These are phyloP conservation scores for Cheilosia pagana DNA, from an alignment of 2,888 invertebrate genomes.

Conservation along the genomic window DNA sequence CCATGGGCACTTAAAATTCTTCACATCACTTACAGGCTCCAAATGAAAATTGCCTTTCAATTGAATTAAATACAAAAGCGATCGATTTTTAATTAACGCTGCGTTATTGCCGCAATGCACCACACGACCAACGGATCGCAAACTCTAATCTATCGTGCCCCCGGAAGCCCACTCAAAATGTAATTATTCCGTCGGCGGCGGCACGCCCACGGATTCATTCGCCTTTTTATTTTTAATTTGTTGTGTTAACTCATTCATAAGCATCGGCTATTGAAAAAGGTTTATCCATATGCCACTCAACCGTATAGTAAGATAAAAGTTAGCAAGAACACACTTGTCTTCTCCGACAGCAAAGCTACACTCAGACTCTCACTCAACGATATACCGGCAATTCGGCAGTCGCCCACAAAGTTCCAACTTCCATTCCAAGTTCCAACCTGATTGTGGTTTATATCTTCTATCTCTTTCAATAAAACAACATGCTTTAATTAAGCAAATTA, in stretches of 20 bases:
- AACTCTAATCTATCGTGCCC: conserved; percentile 45
- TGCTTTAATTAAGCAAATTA: conserved; percentile 25
- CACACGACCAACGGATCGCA: conserved; percentile 38
- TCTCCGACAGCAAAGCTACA: neutral
- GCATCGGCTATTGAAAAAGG: conserved; percentile 14
- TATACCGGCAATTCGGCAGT: too few species aligned
- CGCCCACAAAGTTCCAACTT: neutral
- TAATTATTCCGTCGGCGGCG: conserved; percentile 51
- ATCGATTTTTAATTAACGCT: conserved; percentile 70
- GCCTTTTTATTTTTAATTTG: neutral
- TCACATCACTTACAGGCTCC: conserved; percentile 14
- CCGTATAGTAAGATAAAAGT: neutral
- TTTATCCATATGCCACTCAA: conserved; percentile 20
- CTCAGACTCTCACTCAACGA: neutral
- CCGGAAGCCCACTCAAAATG: conserved; percentile 49
- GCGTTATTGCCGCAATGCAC: conserved; percentile 24
- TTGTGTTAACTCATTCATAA: conserved; percentile 3
- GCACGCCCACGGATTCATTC: conserved; percentile 31
- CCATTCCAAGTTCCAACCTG: neutral
- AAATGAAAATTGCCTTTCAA: conserved; percentile 56
- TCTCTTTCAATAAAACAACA: conserved; percentile 33
- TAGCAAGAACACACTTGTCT: conserved; percentile 1
- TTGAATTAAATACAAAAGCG: conserved; percentile 62
- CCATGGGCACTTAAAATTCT: conserved; percentile 40
- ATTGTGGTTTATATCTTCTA: neutral